These are phyloP conservation scores for Subacronicta megacephala DNA, from an alignment of 2,888 invertebrate genomes.

Conservation along the genomic window DNA sequence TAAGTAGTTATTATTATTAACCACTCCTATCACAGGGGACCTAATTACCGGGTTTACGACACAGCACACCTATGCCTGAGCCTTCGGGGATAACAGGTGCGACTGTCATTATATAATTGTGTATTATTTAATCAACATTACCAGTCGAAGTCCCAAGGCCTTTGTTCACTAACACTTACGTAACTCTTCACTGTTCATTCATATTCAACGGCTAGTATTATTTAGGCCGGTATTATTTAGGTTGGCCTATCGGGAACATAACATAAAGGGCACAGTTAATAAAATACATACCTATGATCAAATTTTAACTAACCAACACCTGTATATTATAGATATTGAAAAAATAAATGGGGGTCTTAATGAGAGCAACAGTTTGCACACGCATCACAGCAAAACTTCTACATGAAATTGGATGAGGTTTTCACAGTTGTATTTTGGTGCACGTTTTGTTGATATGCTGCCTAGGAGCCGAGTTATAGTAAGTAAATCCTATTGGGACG, in stretches of 20 bases:
- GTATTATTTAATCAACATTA: constrained; percentile 44
- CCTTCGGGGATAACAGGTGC: constrained; percentile 24
- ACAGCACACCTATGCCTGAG: constrained; percentile 15
- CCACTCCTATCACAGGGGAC: constrained; percentile 9
- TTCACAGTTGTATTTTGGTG: too few species aligned
- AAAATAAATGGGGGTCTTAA: too few species aligned
- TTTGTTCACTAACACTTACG: constrained; percentile 3
- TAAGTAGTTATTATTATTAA: background rate
- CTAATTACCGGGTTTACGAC: constrained; percentile 27
- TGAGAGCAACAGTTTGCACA: too few species aligned
- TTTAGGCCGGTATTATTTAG: background rate
- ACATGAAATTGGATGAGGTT: too few species aligned
- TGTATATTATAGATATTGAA: too few species aligned
- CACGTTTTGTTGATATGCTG: too few species aligned
- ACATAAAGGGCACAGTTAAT: constrained; percentile 14
- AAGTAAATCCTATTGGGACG: too few species aligned
- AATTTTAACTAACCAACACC: too few species aligned
- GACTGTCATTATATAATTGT: constrained; percentile 24
- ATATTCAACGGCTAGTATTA: constrained; percentile 13
- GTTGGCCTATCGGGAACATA: constrained; percentile 3
- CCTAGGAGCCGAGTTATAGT: too few species aligned
- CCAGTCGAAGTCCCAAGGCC: constrained; percentile 16
- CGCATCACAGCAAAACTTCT: too few species aligned
- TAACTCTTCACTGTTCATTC: constrained; percentile 11
- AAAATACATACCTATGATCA: background rate